Evolutionary conservation across 2,888 invertebrate genomes (phyloP), one percentile per base, ranked within the genome.

Genomic region (Plagodis pulveraria): DNA sequence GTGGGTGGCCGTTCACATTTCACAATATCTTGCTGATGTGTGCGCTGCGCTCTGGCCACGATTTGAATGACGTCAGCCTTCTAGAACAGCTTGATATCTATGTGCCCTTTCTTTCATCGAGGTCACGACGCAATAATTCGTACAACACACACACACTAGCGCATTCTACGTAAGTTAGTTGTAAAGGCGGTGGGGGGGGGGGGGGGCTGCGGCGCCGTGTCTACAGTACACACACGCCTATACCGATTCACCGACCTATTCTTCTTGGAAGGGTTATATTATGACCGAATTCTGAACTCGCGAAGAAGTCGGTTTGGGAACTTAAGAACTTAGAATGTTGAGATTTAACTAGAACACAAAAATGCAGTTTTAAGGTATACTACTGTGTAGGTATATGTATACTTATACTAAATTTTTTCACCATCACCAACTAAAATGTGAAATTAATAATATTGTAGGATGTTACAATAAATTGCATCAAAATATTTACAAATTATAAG

Each of bases 1-100:
- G 87, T 91, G 84, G 89, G 87, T 86, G 90, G 88, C 89, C 88
- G 87, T 89, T 90, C 92, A 91, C 91, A 91, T 91, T 91, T 91
- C 92, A 91, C 92, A 92, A 91, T 88, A 84, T 85, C 87, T 87
- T 81, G 87, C 82, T 80, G 69, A 53, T 57, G 69, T 67, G 80
- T 78, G 86, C 80, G 81, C 80, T 83, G 86, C 84, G 87, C 83
- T 86, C 83, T 80, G 75, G 80, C 79, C 74, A 78, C 81, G 72
- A 81, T 78, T 82, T 72, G 79, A 78, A 89, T 91, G 92, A 92
- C 92, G 91, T 91, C 91, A 91, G 78, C 84, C 84, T 89, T 90
- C 90, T 90, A 90, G 89, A 91, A 89, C 83, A 80, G 84, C 81
- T 81, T 84, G 78, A 79, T 83, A 84, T 79, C 78, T 77, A 67